Evolutionary conservation across 2,888 invertebrate species (phyloP), one percentile per base, ranked within the genome.

Genomic region (Andrena dorsata): DNA sequence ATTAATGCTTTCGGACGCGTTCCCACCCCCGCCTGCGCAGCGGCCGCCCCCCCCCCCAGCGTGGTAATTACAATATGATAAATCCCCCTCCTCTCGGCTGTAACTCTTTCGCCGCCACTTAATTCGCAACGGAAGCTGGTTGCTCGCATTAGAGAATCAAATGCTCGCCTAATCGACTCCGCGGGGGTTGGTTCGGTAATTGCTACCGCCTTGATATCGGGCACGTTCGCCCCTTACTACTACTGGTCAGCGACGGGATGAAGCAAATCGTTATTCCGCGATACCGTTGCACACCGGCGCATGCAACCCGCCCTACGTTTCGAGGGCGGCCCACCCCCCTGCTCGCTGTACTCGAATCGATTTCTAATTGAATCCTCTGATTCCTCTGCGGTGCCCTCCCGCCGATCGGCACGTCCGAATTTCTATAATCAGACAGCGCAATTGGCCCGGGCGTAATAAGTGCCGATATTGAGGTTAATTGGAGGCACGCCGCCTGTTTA

Each of bases 401-500:
- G 63, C 47, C 78, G 68, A 70, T 76, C 69, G 75, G 63, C 76
- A 75, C 76, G 72, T 76, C 65, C 68, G 75, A 81, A 78, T 84
- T 76, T 78, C 84, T 78, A 64, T 84, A 76, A 84, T 84, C 78
- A 70, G 72, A 80, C 75, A 72, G 60, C 51, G 74, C 84, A 83
- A 88, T 88, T 87, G 89, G 89, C 83, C 28, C 26, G 80, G 49
- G 75, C 79, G 79, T 76, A 64, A 65, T 74, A 80, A 82, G 80
- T 68, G 82, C 60, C 84, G 86, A 88, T 89, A 90, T 89, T 86
- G 86, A 85, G 84, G 86, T 87, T 89, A 89, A 89, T 89, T 89
- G 88, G 86, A 85, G 85, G 80, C 79, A 64, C 75, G 76, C 41
- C 61, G 28, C 20, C 76, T 76, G 86, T 86, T 86, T 86, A 89